phyloP scores from a whole-genome alignment of 2,888 invertebrate genomes.

The Cacoxenus indagator region DNA sequence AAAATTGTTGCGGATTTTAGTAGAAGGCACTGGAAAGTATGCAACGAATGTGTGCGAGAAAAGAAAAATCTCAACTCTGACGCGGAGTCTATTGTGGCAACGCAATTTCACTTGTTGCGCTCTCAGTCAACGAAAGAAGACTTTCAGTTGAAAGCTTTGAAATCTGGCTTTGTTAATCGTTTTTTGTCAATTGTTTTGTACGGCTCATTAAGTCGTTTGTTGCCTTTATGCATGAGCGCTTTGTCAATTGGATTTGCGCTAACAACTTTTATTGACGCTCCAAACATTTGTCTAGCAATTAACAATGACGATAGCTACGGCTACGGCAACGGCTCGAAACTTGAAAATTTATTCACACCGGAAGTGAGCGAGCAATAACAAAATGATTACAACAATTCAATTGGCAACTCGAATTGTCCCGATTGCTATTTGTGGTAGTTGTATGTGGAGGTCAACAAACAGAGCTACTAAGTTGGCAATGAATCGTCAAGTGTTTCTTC shows the following conservation, averaged over 20 bases:
- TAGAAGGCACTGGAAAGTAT: too few species aligned
- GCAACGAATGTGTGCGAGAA: too few species aligned
- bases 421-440: too few species aligned
- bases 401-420: too few species aligned
- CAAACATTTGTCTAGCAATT: not conserved
- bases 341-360: not conserved
- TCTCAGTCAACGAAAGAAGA: too few species aligned
- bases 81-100: too few species aligned
- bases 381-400: not conserved
- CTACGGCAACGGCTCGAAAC: not conserved
- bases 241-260: not conserved
- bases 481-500: too few species aligned
- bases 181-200: not conserved
- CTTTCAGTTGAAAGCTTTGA: not conserved
- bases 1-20: too few species aligned
- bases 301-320: not conserved
- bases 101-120: too few species aligned
- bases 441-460: too few species aligned
- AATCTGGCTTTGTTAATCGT: not conserved
- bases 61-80: too few species aligned
- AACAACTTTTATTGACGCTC: not conserved
- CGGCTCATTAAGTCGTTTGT: not conserved
- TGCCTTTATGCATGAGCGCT: not conserved
- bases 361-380: not conserved
- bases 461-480: too few species aligned